Conservation (phyloP, 1,140 invertebrate species). For the Calliphora vicina region DNA sequence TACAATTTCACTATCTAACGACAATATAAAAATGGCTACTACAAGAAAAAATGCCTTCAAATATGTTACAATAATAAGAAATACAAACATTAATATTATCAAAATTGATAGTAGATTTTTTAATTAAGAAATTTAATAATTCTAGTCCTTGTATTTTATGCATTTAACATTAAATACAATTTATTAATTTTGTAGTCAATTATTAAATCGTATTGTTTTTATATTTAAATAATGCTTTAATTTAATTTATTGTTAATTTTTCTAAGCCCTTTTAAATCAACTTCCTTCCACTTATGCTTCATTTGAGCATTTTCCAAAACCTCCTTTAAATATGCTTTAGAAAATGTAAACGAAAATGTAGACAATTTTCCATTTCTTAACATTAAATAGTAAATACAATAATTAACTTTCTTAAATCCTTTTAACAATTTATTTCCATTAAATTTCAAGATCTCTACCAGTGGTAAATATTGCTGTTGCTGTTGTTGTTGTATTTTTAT, state of each 20-base stretch:
- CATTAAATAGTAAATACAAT: not conserved
- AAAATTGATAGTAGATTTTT: no score
- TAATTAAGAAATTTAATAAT: no score
- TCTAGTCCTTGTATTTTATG: no score
- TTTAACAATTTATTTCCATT: not conserved
- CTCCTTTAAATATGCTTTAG: not conserved
- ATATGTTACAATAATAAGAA: no score
- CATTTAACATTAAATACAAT: no score
- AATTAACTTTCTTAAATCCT: conserved; percentile 6
- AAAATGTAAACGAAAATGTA: not conserved
- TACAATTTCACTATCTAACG: not conserved
- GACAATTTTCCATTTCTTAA: not conserved
- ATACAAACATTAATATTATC: no score
- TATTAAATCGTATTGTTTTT: no score
- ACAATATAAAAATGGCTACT: not conserved
- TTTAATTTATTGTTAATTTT: not conserved
- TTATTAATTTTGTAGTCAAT: no score
- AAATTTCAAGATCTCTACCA: not conserved
- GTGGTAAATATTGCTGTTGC: no score
- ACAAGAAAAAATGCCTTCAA: no score
- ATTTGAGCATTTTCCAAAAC: not conserved
- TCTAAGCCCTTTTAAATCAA: not conserved
- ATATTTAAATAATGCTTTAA: not conserved
- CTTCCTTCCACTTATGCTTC: not conserved
- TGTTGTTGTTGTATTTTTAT: not conserved